Evolutionary conservation across 2,888 invertebrate species (phyloP), one percentile per base, ranked within the genome.

Genomic region (Tipula confusa): DNA sequence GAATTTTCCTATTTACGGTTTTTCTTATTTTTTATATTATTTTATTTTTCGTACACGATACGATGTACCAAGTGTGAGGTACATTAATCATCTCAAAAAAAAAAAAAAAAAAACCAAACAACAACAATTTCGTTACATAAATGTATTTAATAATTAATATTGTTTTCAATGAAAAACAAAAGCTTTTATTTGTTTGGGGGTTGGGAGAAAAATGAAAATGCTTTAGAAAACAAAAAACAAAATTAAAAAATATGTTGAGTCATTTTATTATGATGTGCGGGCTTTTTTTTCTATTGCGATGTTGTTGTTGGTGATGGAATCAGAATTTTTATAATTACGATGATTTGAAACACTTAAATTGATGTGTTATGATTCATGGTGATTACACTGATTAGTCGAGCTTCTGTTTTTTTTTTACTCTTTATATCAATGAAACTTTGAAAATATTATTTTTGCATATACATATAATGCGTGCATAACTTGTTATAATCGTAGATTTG

Each of bases 71-170:
- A 9, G 64, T 64, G 24, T 24, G 64, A 64, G 9, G 64, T 64
- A 24, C 64, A 64, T 64, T 64, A 64, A 64, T 64, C 64, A 64
- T 64, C 64, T 24, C 1, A 64, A 64, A 64, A 24, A 43, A 43
- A 24, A n/a, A 64, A 9, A 64, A 9, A 24, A 43, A 43, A 24
- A n/a, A 64, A 9, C 18, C 9, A 64, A 18, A 11, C 24, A 64
- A 64, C 24, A 43, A 64, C 64, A 64, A 24, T 24, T 64, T 64
- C 24, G 64, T 64, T 64, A 64, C 24, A 9, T 64, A 64, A 64
- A 64, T 64, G 64, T 24, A 24, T 64, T 64, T 64, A 64, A 64
- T 64, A 64, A 64, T 64, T 64, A 64, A 64, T 64, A 64, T 24
- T 24, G 18, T 64, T 64, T 64, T 24, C 64, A 24, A 64, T 64